These are phyloP conservation scores for Otus sunia DNA, from an alignment of 2,113 vertebrate species.

Conservation along the genomic window DNA sequence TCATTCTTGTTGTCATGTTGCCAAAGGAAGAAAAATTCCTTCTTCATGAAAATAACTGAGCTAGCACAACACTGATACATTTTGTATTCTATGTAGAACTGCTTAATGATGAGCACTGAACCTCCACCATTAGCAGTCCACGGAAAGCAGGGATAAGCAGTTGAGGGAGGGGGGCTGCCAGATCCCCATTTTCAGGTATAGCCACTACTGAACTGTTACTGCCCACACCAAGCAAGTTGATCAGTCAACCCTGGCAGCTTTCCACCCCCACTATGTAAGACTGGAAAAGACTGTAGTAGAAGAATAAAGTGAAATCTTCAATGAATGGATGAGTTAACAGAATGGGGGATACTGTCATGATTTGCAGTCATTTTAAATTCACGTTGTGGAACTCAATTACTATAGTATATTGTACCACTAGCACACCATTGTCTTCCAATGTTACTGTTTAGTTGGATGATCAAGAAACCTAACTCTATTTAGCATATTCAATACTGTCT, in stretches of 20 bases:
- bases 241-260: background rate
- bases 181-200: background rate
- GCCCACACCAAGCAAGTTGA: background rate
- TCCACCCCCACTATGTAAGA: background rate
- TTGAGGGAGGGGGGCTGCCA: background rate
- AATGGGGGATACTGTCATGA: background rate
- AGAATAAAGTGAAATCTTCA: background rate
- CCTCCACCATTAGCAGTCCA: background rate
- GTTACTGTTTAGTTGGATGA: background rate
- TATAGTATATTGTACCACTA: background rate
- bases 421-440: background rate
- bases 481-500: background rate
- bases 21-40: background rate
- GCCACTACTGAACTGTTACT: background rate
- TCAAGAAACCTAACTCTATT: background rate
- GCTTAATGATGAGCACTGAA: background rate
- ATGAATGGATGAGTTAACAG: background rate
- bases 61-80: background rate
- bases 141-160: accelerated
- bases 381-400: background rate
- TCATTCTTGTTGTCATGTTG: background rate
- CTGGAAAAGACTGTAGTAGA: background rate
- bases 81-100: accelerated
- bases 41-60: background rate
- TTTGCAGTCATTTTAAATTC: background rate